Percentiles rank a stretch among this genome's conserved stretches.
Evolutionary conservation across 2,888 invertebrate species (phyloP).

Genomic region (Bugula neritina): DNA sequence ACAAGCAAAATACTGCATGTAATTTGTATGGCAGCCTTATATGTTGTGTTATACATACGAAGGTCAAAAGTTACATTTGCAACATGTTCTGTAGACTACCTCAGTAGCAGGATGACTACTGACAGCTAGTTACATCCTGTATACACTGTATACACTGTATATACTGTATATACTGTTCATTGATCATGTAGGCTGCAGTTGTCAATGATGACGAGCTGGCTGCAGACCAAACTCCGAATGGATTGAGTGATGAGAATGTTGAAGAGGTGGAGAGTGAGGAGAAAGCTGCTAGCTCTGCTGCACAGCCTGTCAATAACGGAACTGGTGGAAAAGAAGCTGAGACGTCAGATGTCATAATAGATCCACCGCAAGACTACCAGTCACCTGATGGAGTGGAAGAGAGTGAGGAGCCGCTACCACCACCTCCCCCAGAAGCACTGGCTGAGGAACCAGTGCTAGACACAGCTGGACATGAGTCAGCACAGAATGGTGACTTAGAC

Average conservation of each 20-base stretch:
- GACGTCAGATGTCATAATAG: background rate
- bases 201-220: background rate
- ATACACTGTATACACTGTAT: too few relatives aligned
- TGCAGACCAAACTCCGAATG: background rate
- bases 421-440: background rate
- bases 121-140: too few relatives aligned
- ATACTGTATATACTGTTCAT: too few relatives aligned
- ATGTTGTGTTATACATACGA: too few relatives aligned
- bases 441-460: background rate
- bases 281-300: too few relatives aligned
- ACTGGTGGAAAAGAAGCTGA: background rate
- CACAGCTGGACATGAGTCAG: background rate
- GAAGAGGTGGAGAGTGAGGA: too few relatives aligned
- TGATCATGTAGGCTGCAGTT: background rate
- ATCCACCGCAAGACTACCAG: slow-evolving; percentile 9
- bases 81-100: too few relatives aligned
- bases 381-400: background rate
- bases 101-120: too few relatives aligned
- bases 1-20: too few relatives aligned
- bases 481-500: background rate
- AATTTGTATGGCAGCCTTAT: too few relatives aligned
- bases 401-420: background rate
- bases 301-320: background rate
- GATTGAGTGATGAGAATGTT: background rate
- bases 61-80: too few relatives aligned